Base-by-base conservation (phyloP, 1,140 invertebrate species). In the Rhagoletis pomonella region DNA sequence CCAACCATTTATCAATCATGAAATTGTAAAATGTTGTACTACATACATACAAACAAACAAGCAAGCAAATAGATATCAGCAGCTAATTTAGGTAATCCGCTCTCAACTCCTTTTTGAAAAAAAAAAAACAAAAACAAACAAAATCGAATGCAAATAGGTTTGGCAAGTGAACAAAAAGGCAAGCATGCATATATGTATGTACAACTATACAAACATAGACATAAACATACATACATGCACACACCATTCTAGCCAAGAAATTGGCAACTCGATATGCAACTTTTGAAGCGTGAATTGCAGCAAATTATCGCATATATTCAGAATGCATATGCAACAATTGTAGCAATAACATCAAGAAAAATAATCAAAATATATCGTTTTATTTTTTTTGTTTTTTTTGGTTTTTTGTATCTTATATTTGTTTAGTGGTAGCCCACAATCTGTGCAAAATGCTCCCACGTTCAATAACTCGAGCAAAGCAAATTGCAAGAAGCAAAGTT, bases 211-310 rank as follows among this genome's bases (percentile, higher is more conserved):
- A 14, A 62, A 58, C 17, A 9, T 81, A 39, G 29, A 67, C 39
- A 67, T 67, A 4, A 29, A 7, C 12, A 7, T 81, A 1, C 10
- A 2, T n/a, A 42, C 19, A n/a, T 77, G 47, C 55, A 7, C 42
- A 14, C 1, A 44, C 7, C n/a, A 58, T 81, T 55, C 44, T 55
- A 58, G 44, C 17, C 44, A 73, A 73, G 73, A 81, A 81, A 55
- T 81, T 29, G 73, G 17, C 73, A 55, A 81, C 73, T n/a, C 50
- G 73, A n/a, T 81, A 81, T 42, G 44, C 50, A 81, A 81, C 73
- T 81, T 81, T 81, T 81, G 47, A 81, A 81, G 73, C 73, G 73
- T 81, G 73, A 81, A 81, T 81, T 81, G 73, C 73, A 81, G 73
- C 73, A 81, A 81, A 81, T 81, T 81, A 81, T 50, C 73, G 73